phyloP scores from a whole-genome alignment of 2,888 invertebrate species.

The Callimorpha dominula region DNA sequence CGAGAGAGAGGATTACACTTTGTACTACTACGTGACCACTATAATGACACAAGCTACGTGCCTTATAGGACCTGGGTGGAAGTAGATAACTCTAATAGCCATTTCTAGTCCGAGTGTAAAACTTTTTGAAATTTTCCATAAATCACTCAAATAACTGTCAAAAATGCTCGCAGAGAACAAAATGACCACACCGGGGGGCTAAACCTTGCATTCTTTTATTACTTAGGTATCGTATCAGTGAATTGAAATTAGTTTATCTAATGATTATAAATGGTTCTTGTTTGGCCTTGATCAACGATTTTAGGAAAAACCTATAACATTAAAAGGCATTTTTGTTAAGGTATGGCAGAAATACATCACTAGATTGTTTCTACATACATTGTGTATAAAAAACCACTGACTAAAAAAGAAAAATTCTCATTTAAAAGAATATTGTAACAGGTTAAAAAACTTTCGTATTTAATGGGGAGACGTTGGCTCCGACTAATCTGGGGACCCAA shows the following conservation, averaged over 20 bases:
- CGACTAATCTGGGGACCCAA: no score
- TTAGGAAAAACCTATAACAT: background rate
- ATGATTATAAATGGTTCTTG: background rate
- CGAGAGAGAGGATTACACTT: constrained; percentile 18
- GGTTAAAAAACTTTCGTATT: no score
- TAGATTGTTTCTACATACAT: background rate
- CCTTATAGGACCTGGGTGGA: constrained; percentile 3
- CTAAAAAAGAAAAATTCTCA: no score
- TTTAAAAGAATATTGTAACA: no score
- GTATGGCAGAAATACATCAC: background rate
- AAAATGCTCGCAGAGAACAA: background rate
- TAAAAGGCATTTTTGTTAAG: background rate
- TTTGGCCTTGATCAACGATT: background rate
- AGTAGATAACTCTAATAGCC: background rate
- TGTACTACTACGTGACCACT: constrained; percentile 19
- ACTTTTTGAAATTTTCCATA: background rate
- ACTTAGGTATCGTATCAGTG: background rate
- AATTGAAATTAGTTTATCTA: background rate
- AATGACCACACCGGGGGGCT: background rate
- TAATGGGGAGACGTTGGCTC: no score
- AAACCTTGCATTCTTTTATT: no score
- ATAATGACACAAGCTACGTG: constrained; percentile 12
- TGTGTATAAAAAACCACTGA: no score
- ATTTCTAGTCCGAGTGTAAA: background rate
- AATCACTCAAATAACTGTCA: background rate